These are phyloP conservation scores for Camptogramma bilineatum DNA, from an alignment of 2,888 invertebrate genomes.

Conservation along the genomic window DNA sequence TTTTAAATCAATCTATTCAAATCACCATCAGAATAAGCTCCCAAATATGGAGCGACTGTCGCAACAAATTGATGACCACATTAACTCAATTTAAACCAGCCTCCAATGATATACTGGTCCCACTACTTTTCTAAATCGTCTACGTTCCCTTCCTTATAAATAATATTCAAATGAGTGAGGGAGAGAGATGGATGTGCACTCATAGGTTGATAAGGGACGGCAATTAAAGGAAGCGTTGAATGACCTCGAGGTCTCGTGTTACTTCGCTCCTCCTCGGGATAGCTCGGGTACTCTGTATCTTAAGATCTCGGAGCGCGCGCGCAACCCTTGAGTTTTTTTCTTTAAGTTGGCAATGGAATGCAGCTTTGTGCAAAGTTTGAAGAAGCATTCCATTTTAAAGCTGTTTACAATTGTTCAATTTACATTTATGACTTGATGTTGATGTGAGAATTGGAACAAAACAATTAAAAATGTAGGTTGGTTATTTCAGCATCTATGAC, in stretches of 20 bases:
- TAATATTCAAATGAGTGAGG: slow-evolving; percentile 69
- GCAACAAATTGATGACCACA: slow-evolving; percentile 66
- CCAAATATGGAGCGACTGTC: slow-evolving; percentile 55
- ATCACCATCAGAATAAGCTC: slow-evolving; percentile 23
- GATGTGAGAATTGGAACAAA: background rate
- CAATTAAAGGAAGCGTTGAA: slow-evolving; percentile 71
- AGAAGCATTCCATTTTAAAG: slow-evolving; percentile 44
- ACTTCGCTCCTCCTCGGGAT: slow-evolving; percentile 64
- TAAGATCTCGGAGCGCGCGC: slow-evolving; percentile 69
- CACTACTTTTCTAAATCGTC: slow-evolving; percentile 71
- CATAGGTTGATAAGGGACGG: slow-evolving; percentile 69
- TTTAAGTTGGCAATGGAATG: slow-evolving; percentile 52
- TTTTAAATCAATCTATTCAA: slow-evolving; percentile 22
- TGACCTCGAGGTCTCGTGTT: slow-evolving; percentile 63
- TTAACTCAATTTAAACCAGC: slow-evolving; percentile 72
- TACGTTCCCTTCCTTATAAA: slow-evolving; percentile 65
- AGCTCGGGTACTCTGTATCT: slow-evolving; percentile 72
- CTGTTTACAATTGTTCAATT: slow-evolving; percentile 54
- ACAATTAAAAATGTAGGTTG: background rate
- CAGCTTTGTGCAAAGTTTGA: slow-evolving; percentile 35
- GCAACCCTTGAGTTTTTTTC: slow-evolving; percentile 64
- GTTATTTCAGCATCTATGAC: too few relatives aligned
- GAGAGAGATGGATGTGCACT: slow-evolving; percentile 53
- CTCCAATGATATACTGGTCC: slow-evolving; percentile 53
- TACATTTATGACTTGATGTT: slow-evolving; percentile 34